Conservation (phyloP, 2,113 vertebrate species). For the Phasianus colchicus region DNA sequence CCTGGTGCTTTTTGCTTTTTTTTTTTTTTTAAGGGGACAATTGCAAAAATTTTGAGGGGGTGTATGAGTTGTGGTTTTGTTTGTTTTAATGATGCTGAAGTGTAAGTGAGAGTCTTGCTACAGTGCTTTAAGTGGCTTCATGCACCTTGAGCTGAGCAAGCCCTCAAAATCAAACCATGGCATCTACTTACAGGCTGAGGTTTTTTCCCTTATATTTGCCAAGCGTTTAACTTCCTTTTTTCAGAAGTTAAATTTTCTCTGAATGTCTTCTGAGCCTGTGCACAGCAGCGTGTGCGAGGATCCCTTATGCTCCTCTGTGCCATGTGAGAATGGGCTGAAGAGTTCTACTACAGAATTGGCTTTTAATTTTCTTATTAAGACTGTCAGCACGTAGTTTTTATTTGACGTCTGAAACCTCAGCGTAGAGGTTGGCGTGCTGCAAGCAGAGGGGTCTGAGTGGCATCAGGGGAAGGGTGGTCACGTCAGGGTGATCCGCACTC, state of each 20-base stretch:
- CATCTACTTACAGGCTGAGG: not conserved
- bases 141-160: not conserved
- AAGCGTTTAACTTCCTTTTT: not conserved
- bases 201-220: not conserved
- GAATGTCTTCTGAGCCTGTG: not conserved
- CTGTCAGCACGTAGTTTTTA: not conserved
- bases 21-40: not conserved
- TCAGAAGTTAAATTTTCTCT: not conserved
- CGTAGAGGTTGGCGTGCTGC: not conserved
- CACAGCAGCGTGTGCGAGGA: not conserved
- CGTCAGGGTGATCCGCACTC: not conserved
- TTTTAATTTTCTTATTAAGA: not conserved
- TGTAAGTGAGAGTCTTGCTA: not conserved
- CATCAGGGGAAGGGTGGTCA: not conserved
- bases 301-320: not conserved
- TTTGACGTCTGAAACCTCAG: not conserved
- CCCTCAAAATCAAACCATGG: not conserved
- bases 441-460: not conserved
- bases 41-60: not conserved
- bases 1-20: not conserved
- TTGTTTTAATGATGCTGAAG: too few relatives aligned
- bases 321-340: not conserved
- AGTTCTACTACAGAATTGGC: not conserved
- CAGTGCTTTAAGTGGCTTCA: not conserved
- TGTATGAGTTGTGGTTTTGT: not conserved